phyloP scores from a whole-genome alignment of 2,113 vertebrate genomes.

The Sapayoa aenigma region DNA sequence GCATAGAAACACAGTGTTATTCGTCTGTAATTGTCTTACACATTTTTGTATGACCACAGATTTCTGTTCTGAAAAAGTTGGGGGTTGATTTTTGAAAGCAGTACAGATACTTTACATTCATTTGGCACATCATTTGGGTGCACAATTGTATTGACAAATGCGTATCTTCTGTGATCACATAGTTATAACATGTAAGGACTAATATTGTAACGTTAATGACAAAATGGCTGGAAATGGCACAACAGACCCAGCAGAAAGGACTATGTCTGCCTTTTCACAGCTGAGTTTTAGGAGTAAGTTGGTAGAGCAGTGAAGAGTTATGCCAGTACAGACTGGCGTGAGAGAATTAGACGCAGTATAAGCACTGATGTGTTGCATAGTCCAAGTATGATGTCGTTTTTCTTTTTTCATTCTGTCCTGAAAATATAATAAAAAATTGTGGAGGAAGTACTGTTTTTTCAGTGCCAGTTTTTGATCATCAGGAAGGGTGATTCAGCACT shows the following conservation, averaged over 20 bases:
- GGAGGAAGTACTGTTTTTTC: background rate
- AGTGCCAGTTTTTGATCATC: background rate
- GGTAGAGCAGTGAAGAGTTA: background rate
- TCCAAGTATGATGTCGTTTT: background rate
- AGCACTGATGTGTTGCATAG: accelerated
- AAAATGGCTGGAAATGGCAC: background rate
- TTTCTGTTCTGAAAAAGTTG: background rate
- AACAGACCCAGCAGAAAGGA: background rate
- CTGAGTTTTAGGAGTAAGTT: background rate
- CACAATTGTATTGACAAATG: background rate
- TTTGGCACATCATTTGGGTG: background rate
- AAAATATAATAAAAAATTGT: background rate
- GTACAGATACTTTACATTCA: background rate
- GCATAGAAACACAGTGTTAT: background rate
- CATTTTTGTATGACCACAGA: background rate
- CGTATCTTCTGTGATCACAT: background rate
- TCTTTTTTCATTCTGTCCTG: background rate
- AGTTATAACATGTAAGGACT: background rate
- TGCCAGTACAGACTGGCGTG: background rate
- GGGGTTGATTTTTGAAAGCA: background rate
- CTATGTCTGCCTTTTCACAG: background rate
- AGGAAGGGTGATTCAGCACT: background rate
- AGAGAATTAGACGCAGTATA: background rate
- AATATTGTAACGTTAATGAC: background rate
- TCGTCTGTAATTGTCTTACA: background rate